Evolutionary conservation across 2,888 invertebrate species (phyloP).

Genomic region (Aquatica leii): DNA sequence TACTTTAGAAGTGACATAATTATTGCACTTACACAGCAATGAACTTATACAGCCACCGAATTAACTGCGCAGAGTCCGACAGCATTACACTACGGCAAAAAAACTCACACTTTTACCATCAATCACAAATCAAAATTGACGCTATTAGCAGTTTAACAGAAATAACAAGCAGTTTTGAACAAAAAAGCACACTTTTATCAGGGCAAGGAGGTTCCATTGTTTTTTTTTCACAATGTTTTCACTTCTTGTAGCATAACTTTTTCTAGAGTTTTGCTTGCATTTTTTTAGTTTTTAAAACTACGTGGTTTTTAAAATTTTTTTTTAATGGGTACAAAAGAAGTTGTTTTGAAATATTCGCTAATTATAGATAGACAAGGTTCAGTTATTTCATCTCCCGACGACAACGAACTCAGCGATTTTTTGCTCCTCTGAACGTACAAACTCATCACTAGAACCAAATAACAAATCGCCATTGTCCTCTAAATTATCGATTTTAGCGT

Average conservation of each 20-base stretch:
- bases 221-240: not conserved
- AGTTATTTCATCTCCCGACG: not conserved
- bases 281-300: not conserved
- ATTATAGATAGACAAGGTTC: not conserved
- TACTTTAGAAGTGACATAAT: too few relatives aligned
- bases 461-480: not conserved
- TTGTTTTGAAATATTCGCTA: not conserved
- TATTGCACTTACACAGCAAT: too few relatives aligned
- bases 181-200: too few relatives aligned
- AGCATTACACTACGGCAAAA: too few relatives aligned
- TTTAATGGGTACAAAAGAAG: not conserved
- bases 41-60: too few relatives aligned
- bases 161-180: too few relatives aligned
- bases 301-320: not conserved
- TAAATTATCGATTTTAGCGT: too few relatives aligned
- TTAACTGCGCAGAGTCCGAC: too few relatives aligned
- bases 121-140: too few relatives aligned
- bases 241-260: not conserved
- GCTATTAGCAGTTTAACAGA: too few relatives aligned
- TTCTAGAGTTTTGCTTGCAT: not conserved
- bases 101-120: too few relatives aligned
- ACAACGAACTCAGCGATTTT: not conserved
- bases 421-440: not conserved
- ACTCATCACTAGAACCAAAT: not conserved
- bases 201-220: too few relatives aligned